Evolutionary conservation across 2,888 invertebrate species (phyloP).

Genomic region (Acanthococcus lagerstroemiae): DNA sequence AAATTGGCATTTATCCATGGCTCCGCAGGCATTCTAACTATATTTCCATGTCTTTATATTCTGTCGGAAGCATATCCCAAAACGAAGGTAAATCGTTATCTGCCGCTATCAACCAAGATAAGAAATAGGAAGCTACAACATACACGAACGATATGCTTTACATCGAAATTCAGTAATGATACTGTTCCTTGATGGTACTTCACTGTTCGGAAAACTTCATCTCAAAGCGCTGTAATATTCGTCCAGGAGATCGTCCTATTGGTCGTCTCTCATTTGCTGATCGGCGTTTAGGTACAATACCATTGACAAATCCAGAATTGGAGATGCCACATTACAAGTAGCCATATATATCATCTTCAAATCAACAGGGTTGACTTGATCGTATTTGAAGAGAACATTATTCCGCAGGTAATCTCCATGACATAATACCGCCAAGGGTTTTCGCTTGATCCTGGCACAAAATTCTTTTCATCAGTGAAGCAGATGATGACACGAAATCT

Average conservation of each 20-base stretch:
- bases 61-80: not conserved
- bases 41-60: not conserved
- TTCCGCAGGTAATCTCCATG: conserved; percentile 1
- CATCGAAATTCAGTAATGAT: not conserved
- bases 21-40: not conserved
- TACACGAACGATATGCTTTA: not conserved
- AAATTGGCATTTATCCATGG: no score
- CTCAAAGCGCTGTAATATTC: not conserved
- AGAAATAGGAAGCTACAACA: not conserved
- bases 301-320: not conserved
- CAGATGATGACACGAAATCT: not conserved
- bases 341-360: not conserved
- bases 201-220: not conserved
- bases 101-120: not conserved
- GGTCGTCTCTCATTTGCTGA: not conserved
- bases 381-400: conserved; percentile 1
- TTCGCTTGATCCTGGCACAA: not conserved
- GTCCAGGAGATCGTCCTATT: not conserved
- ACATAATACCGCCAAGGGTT: not conserved
- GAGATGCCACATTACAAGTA: not conserved
- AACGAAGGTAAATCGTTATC: not conserved
- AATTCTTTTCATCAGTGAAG: not conserved
- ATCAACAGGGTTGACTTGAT: not conserved
- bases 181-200: not conserved
- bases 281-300: conserved; percentile 1